phyloP scores from a whole-genome alignment of 2,113 vertebrate genomes.

The Elanus axillaris region DNA sequence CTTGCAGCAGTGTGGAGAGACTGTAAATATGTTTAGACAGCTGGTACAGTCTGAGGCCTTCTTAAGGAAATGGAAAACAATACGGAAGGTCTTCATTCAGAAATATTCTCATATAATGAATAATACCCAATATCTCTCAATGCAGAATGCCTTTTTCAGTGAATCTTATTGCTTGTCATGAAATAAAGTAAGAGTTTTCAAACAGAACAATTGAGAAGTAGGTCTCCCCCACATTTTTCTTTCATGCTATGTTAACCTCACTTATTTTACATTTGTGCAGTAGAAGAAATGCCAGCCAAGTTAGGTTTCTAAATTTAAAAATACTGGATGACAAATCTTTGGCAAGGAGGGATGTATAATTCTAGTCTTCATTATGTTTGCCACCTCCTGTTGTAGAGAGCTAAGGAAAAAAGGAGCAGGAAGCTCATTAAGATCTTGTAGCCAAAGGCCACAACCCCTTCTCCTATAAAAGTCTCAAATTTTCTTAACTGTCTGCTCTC shows the following conservation, averaged over 20 bases:
- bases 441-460: not conserved
- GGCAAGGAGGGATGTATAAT: not conserved
- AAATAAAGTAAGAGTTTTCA: slow-evolving; percentile 40
- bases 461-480: not conserved
- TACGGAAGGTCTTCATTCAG: not conserved
- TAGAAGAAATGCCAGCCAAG: slow-evolving; percentile 56
- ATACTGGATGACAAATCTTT: slow-evolving; percentile 29
- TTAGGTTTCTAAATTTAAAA: slow-evolving; percentile 64
- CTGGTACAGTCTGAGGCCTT: slow-evolving; percentile 27
- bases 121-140: not conserved
- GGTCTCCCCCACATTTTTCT: not conserved
- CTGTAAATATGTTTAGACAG: slow-evolving; percentile 49
- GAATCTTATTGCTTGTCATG: not conserved
- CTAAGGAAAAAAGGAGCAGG: not conserved
- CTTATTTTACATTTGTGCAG: slow-evolving; percentile 19
- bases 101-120: not conserved
- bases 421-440: slow-evolving; percentile 8
- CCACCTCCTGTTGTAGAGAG: not conserved
- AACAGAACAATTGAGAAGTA: slow-evolving; percentile 30
- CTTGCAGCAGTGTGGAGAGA: not conserved
- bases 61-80: slow-evolving; percentile 23
- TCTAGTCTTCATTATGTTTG: not conserved
- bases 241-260: not conserved
- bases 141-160: not conserved
- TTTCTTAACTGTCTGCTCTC: slow-evolving; percentile 1